phyloP scores from a whole-genome alignment of 2,888 invertebrate species.

The Neuroscelio doddi region DNA sequence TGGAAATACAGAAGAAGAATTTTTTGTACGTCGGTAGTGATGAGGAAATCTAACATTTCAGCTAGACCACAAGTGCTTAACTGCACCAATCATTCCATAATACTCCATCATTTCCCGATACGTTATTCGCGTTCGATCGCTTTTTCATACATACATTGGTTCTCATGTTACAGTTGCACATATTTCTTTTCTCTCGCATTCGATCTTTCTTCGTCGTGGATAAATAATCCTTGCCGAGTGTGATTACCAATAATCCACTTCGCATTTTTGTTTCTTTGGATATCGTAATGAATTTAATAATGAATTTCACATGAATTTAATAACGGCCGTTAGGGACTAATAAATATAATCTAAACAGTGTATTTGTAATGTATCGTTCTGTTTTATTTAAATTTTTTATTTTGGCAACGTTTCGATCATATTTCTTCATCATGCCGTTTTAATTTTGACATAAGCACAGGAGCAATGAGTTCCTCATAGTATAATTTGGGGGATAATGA shows the following conservation, averaged over 20 bases:
- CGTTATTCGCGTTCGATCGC: not conserved
- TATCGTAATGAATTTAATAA: too few species aligned
- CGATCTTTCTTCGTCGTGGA: not conserved
- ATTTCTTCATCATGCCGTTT: too few species aligned
- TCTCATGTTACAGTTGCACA: not conserved
- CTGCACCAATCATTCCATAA: not conserved
- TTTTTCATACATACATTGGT: not conserved
- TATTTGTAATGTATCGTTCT: too few species aligned
- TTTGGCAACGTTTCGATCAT: too few species aligned
- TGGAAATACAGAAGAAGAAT: not conserved
- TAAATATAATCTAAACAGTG: too few species aligned
- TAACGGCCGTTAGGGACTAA: too few species aligned
- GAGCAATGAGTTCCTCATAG: too few species aligned
- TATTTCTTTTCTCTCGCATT: not conserved
- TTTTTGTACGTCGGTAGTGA: not conserved
- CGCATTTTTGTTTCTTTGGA: too few species aligned
- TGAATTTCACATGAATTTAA: too few species aligned
- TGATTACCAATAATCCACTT: not conserved
- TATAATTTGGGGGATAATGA: constrained; percentile 29
- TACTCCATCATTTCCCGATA: too few species aligned
- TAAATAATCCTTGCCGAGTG: not conserved
- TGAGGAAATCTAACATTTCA: not conserved
- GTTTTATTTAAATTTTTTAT: too few species aligned
- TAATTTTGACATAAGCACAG: too few species aligned
- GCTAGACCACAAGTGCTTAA: not conserved